Percentiles rank a stretch among this genome's conserved stretches.
These are phyloP conservation scores for Tricholauxania praeusta DNA, from an alignment of 2,888 invertebrate genomes.

Conservation along the genomic window DNA sequence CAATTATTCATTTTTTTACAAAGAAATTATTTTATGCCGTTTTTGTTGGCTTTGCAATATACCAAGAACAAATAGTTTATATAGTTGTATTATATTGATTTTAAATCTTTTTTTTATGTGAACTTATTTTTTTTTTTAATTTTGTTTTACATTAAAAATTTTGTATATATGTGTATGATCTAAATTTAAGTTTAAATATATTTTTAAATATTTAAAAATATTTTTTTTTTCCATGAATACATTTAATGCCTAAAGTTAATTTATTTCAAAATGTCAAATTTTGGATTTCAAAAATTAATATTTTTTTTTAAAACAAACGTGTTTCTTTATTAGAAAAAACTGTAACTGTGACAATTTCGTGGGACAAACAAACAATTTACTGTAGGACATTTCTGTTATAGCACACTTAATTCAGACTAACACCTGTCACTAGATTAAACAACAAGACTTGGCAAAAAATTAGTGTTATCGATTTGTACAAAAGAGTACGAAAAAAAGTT, in stretches of 20 bases:
- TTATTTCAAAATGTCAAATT: conserved; percentile 10
- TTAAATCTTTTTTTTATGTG: background rate
- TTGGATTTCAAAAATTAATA: background rate
- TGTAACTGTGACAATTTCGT: background rate
- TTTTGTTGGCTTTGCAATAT: conserved; percentile 41
- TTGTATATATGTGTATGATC: conserved; percentile 10
- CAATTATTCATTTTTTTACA: conserved; percentile 56
- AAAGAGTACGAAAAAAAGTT: no score
- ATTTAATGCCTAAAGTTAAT: conserved; percentile 32
- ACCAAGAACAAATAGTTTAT: no score
- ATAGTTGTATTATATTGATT: background rate
- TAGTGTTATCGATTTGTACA: no score
- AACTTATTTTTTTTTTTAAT: background rate
- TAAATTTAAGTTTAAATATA: conserved; percentile 18
- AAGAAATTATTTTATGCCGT: conserved; percentile 64
- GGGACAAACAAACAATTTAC: no score
- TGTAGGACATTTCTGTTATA: no score
- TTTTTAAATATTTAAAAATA: conserved; percentile 14
- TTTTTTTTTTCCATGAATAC: conserved; percentile 9
- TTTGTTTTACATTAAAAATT: conserved; percentile 26
- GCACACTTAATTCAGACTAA: no score
- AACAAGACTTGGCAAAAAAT: no score
- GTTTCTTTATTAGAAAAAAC: background rate
- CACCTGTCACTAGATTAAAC: no score
- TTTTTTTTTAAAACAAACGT: background rate